Conservation (phyloP, 2,113 vertebrate species). For the Cryptotis parvus region DNA sequence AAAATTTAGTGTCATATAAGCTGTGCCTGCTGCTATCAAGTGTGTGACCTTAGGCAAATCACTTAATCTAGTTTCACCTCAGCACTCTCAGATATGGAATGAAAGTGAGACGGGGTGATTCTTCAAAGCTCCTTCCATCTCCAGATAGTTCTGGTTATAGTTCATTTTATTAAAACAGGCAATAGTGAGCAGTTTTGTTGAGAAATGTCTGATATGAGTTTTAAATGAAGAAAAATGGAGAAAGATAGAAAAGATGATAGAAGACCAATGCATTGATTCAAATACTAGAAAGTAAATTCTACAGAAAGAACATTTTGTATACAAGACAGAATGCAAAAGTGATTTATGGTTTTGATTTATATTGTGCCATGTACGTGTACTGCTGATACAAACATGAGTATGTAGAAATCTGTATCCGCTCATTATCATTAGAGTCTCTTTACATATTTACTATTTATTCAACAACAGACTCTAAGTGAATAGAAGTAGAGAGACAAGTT, state of each 20-base stretch:
- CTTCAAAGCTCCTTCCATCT: constrained; percentile 40
- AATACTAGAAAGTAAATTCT: constrained; percentile 41
- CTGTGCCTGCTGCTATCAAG: neutral
- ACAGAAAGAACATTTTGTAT: constrained; percentile 15
- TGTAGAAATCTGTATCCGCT: neutral
- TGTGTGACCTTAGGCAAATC: constrained; percentile 65
- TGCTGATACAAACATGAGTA: neutral
- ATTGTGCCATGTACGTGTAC: constrained; percentile 20
- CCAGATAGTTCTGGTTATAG: constrained; percentile 5
- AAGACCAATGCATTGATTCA: neutral
- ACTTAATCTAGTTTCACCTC: constrained; percentile 57
- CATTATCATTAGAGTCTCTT: neutral
- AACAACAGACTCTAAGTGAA: neutral
- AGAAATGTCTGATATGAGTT: constrained; percentile 14
- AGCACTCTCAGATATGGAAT: constrained; percentile 67
- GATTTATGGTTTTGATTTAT: constrained; percentile 19
- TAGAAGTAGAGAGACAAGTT: neutral
- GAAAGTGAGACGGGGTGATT: constrained; percentile 25
- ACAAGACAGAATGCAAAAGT: neutral
- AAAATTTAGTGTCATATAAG: constrained; percentile 42
- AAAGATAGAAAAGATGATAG: constrained; percentile 39
- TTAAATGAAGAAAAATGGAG: constrained; percentile 43
- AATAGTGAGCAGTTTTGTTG: constrained; percentile 18
- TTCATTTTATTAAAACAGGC: constrained; percentile 65
- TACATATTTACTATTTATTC: neutral